Percentiles rank a stretch among this genome's conserved stretches.
Conservation (phyloP, 2,888 invertebrate species). For the Oscheius myriophilus region DNA sequence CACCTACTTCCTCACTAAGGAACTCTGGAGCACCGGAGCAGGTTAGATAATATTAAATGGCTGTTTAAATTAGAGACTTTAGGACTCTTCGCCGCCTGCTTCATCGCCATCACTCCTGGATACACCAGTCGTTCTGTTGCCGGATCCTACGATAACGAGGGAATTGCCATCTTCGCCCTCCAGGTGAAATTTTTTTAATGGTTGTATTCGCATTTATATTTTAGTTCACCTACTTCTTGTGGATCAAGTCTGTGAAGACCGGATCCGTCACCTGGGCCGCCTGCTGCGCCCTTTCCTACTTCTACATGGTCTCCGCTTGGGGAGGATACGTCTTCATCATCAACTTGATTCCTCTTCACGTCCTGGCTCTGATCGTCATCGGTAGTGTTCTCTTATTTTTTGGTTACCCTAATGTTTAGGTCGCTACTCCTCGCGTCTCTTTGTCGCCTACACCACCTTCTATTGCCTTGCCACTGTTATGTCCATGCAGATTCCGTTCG, state of each 20-base stretch:
- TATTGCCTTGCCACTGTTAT: constrained; percentile 92
- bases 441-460: constrained; percentile 89
- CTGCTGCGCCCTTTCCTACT: constrained; percentile 92
- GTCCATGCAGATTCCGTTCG: constrained; percentile 88
- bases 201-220: constrained; percentile 11
- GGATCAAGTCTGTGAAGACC: constrained; percentile 97
- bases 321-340: constrained; percentile 99
- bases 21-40: constrained; percentile 53
- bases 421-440: constrained; percentile 57
- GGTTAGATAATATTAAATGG: constrained; percentile 17
- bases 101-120: constrained; percentile 96
- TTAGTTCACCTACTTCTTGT: constrained; percentile 93
- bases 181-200: constrained; percentile 72
- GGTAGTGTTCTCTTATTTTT: constrained; percentile 79
- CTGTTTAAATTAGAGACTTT: constrained; percentile 70
- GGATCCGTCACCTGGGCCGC: constrained; percentile 97
- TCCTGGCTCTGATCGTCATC: constrained; percentile 88
- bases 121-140: constrained; percentile 99
- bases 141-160: constrained; percentile 99
- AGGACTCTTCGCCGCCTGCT: constrained; percentile 93
- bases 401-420: constrained; percentile 30
- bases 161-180: constrained; percentile 98
- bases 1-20: constrained; percentile 92
- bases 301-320: constrained; percentile 99
- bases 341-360: constrained; percentile 96